Percentiles rank a stretch among this genome's conserved stretches.
These are phyloP conservation scores for Salarias fasciatus DNA, from an alignment of 2,797 vertebrate genomes.

Conservation along the genomic window DNA sequence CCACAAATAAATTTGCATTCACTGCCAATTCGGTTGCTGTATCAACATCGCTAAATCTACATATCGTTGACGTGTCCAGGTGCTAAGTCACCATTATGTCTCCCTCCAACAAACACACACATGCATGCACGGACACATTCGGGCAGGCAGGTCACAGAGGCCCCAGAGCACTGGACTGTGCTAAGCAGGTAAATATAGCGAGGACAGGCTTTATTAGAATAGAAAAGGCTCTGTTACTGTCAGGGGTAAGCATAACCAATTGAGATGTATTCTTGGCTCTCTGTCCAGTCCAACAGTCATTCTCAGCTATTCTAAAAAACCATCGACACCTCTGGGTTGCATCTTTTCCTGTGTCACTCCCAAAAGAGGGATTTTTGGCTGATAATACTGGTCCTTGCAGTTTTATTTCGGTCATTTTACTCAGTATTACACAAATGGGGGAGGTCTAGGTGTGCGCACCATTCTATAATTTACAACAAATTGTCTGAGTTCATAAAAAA, in stretches of 20 bases:
- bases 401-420: not conserved
- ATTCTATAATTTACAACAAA: conserved; percentile 42
- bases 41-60: conserved; percentile 73
- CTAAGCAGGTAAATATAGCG: conserved; percentile 82
- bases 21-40: conserved; percentile 64
- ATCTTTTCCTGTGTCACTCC: too few species aligned
- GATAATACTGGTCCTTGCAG: not conserved
- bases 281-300: conserved; percentile 20
- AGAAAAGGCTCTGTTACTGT: conserved; percentile 75
- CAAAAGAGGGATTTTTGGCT: too few species aligned
- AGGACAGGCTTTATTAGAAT: conserved; percentile 77
- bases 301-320: conserved; percentile 39
- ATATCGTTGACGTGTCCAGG: conserved; percentile 66
- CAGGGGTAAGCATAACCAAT: conserved; percentile 64
- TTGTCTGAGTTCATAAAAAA: conserved; percentile 55
- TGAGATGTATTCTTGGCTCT: conserved; percentile 19
- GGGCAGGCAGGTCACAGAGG: conserved; percentile 63
- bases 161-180: conserved; percentile 78
- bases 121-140: conserved; percentile 28
- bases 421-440: not conserved
- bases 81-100: conserved; percentile 80
- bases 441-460: not conserved
- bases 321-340: not conserved
- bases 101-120: conserved; percentile 40
- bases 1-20: conserved; percentile 67